Evolutionary conservation across 1,140 invertebrate genomes (phyloP), one percentile per base, ranked within the genome.

Genomic region (Mizuhopecten yessoensis): DNA sequence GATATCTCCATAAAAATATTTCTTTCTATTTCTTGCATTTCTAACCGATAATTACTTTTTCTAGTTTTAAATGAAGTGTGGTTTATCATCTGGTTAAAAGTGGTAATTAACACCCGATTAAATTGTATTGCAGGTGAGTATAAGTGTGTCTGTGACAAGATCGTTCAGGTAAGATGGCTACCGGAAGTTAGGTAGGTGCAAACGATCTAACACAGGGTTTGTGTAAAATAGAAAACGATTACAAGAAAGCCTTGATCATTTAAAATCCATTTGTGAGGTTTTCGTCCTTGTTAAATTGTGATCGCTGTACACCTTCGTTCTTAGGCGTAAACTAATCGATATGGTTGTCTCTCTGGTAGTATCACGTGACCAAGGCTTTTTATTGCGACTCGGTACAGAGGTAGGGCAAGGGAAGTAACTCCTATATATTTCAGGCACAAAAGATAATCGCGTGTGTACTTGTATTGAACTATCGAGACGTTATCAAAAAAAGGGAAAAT

Each of bases 381-480:
- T 45, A 45, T 13, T 1, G 42, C 42, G 42, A 20, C 17, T 45
- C 29, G 15, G 20, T 3, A 75, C 57, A 75, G 57, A 75, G 23
- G 57, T 29, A 75, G 57, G 57, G 20, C 57, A 75, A 75, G 57
- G 57, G 57, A 75, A 75, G 57, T 75, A 75, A 75, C 57, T 75
- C 57, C 5, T 75, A 75, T 75, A 75, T n/a, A 9, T 29, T 7
- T 75, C 57, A 5, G n/a, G 57, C 17, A 75, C n/a, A 75, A 75
- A 75, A 75, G 3, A 75, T 45, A 45, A 45, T 45, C 17, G 42
- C 42, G 42, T 75, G 57, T 75, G 23, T 9, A 75, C 57, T 29
- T n/a, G n/a, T n/a, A 75, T 75, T 75, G 57, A 75, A 75, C 57
- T 75, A 75, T 75, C 11, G n/a, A 75, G 57, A 75, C 57, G 57